phyloP scores from a whole-genome alignment of 2,797 vertebrate genomes.

The Gouania willdenowi region DNA sequence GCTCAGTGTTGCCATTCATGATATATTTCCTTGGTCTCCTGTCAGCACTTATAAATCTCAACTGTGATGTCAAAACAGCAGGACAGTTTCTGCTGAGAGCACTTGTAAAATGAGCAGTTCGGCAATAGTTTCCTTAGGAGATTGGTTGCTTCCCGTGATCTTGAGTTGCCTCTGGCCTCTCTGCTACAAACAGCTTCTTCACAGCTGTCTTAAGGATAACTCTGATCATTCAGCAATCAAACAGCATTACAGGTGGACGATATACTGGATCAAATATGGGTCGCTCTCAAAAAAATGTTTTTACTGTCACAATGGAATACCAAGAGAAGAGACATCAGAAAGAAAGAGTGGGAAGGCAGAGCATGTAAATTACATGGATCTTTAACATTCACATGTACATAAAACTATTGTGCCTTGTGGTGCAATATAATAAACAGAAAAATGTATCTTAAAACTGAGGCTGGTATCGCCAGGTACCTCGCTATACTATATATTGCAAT shows the following conservation, averaged over 20 bases:
- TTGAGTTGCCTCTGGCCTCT: slow-evolving; percentile 50
- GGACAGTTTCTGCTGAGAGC: slow-evolving; percentile 68
- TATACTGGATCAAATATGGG: slow-evolving; percentile 11
- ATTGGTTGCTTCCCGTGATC: slow-evolving; percentile 56
- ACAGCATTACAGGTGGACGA: slow-evolving; percentile 27
- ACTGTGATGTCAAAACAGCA: slow-evolving; percentile 72
- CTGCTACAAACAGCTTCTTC: slow-evolving; percentile 42
- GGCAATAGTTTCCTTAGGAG: slow-evolving; percentile 58
- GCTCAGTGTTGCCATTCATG: slow-evolving; percentile 66
- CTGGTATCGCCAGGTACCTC: too few relatives aligned
- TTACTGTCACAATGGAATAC: too few relatives aligned
- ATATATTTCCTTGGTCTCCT: slow-evolving; percentile 69
- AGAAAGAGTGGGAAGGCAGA: too few relatives aligned
- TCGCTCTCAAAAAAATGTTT: too few relatives aligned
- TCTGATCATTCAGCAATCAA: slow-evolving; percentile 32
- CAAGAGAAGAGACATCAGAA: too few relatives aligned
- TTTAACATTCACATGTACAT: too few relatives aligned
- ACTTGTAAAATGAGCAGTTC: slow-evolving; percentile 75
- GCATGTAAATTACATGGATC: too few relatives aligned
- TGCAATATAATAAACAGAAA: too few relatives aligned
- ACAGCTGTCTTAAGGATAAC: slow-evolving; percentile 49
- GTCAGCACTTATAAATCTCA: slow-evolving; percentile 69
- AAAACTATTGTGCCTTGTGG: too few relatives aligned
- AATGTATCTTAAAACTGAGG: too few relatives aligned
- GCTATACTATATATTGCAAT: too few relatives aligned